Conservation (phyloP, 2,113 vertebrate genomes). For the Antechinus stuartii region DNA sequence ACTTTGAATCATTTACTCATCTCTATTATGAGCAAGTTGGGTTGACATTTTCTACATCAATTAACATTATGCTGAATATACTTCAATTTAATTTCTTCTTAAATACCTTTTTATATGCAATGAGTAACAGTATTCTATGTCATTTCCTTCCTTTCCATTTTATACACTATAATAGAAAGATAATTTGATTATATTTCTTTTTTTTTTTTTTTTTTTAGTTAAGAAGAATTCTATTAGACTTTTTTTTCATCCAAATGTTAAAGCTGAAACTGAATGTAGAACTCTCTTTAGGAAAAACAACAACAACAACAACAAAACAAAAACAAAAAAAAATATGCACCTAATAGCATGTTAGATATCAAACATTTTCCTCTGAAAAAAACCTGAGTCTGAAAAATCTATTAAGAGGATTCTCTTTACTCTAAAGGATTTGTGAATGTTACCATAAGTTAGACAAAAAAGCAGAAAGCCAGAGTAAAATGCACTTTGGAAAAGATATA, state of each 20-base stretch:
- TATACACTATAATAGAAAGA: slow-evolving; percentile 66
- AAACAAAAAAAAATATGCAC: neutral
- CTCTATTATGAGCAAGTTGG: slow-evolving; percentile 70
- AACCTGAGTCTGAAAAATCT: neutral
- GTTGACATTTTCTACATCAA: slow-evolving; percentile 76
- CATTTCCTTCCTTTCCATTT: slow-evolving; percentile 69
- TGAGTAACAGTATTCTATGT: slow-evolving; percentile 60
- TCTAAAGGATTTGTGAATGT: neutral
- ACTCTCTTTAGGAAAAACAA: neutral
- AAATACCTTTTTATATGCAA: slow-evolving; percentile 75
- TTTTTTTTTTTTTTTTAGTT: slow-evolving; percentile 59
- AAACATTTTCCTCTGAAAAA: neutral
- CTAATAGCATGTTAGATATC: neutral
- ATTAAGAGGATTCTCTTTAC: neutral
- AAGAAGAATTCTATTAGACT: slow-evolving; percentile 58
- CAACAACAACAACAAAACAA: too few relatives aligned
- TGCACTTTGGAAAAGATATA: neutral
- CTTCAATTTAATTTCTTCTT: slow-evolving; percentile 78
- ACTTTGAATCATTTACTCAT: slow-evolving; percentile 77
- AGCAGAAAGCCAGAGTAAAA: neutral
- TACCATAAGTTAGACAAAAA: neutral
- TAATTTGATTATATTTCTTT: slow-evolving; percentile 71
- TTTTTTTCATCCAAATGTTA: slow-evolving; percentile 68
- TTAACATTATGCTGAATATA: slow-evolving; percentile 74
- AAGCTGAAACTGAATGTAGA: slow-evolving; percentile 58